Base-by-base conservation (phyloP, 2,888 invertebrate genomes). In the Lasiommata megera region DNA sequence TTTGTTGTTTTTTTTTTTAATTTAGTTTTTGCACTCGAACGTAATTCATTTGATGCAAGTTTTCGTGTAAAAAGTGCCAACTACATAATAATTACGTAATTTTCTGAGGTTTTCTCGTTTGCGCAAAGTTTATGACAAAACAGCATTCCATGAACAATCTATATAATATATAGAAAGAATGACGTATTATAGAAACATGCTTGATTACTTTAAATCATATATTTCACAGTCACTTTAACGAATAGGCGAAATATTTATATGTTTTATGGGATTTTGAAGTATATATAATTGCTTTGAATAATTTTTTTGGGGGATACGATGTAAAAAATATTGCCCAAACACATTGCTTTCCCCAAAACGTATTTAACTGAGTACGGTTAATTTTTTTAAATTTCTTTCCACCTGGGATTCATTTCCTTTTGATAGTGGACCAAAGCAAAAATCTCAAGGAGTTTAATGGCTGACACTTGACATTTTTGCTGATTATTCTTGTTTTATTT, bases 401-500 rank as follows among this genome's bases (percentile, higher is more conserved):
- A n/a, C n/a, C n/a, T n/a, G n/a, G n/a, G 9, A 23, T 6, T 37
- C 2, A 40, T 47, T 34, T 28, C 37, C 50, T 41, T 50, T 46
- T n/a, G 9, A 38, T 23, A 41, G 47, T 62, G 66, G 67, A 66
- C 60, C 62, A 61, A 63, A 16, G 68, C 79, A 87, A 89, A 88
- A 88, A 88, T 88, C 81, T 89, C 84, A 82, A 79, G 76, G 77
- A 71, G 66, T 73, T 56, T 73, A 69, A 88, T 89, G 89, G 89
- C 89, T 89, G 89, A 84, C 80, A 79, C 76, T 82, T 82, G 89
- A 88, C 77, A 85, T 88, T 88, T 89, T 88, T 88, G 82, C 69
- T 18, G 16, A 17, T 16, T n/a, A 16, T 29, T 29, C 9, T 9
- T 40, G 40, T 52, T 52, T 37, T 70, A 14, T 56, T 46, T 43